These are phyloP conservation scores for Theropithecus gelada DNA, from an alignment of 2,113 vertebrate species.

Conservation along the genomic window DNA sequence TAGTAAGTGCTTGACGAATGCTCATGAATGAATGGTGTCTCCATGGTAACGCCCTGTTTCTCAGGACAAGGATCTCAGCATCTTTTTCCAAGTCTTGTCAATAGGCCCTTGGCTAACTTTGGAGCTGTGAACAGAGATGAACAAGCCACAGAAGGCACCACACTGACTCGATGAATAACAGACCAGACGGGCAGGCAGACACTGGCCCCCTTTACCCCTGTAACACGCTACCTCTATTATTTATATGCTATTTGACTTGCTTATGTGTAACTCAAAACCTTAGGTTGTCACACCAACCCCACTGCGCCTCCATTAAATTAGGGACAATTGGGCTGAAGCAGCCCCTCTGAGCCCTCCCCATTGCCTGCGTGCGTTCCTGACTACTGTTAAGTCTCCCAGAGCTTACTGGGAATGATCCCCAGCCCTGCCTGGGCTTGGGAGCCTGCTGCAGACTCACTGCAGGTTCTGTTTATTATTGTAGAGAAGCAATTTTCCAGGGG, in stretches of 20 bases:
- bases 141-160: background rate
- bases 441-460: constrained; percentile 69
- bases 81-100: background rate
- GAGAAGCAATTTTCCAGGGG: constrained; percentile 79
- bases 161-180: constrained; percentile 69
- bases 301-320: background rate
- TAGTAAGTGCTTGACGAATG: background rate
- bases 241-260: constrained; percentile 78
- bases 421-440: background rate
- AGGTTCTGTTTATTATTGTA: constrained; percentile 84
- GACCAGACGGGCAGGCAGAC: constrained; percentile 61
- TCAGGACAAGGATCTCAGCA: background rate
- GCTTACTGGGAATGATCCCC: background rate
- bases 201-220: constrained; percentile 69
- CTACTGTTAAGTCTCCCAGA: constrained; percentile 68
- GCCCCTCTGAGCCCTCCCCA: background rate
- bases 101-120: background rate
- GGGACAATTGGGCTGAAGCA: constrained; percentile 48
- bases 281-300: background rate
- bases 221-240: constrained; percentile 65
- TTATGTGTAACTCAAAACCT: constrained; percentile 81
- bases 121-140: background rate
- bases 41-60: fast-evolving
- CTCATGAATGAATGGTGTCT: fast-evolving
- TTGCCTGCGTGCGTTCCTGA: background rate